Percentiles rank a stretch among this genome's conserved stretches.
Evolutionary conservation across 2,797 vertebrate genomes (phyloP).

Genomic region (Sparidentex hasta): DNA sequence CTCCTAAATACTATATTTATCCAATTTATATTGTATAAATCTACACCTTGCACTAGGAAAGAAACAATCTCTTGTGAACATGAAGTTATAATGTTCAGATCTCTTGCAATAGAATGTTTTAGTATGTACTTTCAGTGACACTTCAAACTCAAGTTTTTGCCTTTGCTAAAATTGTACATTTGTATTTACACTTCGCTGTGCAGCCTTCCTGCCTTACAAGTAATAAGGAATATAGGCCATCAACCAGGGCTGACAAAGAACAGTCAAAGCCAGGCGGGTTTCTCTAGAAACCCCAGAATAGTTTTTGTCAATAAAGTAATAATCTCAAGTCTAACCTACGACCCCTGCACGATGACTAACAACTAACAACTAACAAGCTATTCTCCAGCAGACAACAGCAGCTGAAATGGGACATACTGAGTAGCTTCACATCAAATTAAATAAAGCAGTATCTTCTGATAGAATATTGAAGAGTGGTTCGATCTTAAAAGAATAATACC

Average conservation of each 20-base stretch:
- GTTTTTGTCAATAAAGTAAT: conserved; percentile 7
- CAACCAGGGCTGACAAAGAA: not conserved
- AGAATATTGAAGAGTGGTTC: not conserved
- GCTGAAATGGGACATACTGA: not conserved
- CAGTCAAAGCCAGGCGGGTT: not conserved
- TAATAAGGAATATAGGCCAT: not conserved
- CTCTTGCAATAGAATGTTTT: conserved; percentile 23
- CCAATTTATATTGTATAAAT: not conserved
- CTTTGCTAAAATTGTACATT: not conserved
- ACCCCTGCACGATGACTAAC: conserved; percentile 15
- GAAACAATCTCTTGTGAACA: not conserved
- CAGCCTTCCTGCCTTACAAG: not conserved
- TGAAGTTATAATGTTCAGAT: not conserved
- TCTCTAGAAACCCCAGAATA: conserved; percentile 1
- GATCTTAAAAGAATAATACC: conserved; percentile 41
- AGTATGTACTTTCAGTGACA: conserved; percentile 4
- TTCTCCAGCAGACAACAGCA: not conserved
- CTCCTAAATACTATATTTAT: not conserved
- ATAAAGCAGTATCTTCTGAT: conserved; percentile 1
- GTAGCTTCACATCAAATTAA: not conserved
- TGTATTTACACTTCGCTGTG: not conserved
- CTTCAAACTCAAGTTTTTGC: not conserved
- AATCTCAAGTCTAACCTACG: conserved; percentile 13
- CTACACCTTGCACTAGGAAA: not conserved
- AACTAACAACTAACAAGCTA: conserved; percentile 15